Conservation (phyloP, 2,797 vertebrate genomes). For the Chaunax sp. region DNA sequence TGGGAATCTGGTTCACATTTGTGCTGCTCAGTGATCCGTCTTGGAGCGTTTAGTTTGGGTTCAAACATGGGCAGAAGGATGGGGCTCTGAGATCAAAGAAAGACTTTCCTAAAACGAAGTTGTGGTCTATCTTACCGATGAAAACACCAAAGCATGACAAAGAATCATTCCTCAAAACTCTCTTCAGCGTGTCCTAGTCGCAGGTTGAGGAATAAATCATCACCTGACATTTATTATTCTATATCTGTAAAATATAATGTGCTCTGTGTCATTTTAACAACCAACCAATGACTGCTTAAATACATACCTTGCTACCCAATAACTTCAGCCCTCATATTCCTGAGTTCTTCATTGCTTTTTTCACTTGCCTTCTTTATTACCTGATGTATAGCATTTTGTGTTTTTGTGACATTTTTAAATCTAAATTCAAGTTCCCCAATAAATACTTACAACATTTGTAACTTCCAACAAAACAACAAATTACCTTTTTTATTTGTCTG, state of each 20-base stretch:
- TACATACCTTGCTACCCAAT: too few species aligned
- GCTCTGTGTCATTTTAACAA: background rate
- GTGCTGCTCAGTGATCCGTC: constrained; percentile 35
- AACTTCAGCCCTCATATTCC: too few species aligned
- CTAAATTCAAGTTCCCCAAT: background rate
- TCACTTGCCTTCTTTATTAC: too few species aligned
- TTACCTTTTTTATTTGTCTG: too few species aligned
- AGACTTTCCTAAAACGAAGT: background rate
- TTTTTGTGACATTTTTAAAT: background rate
- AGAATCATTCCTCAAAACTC: background rate
- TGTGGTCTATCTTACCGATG: background rate
- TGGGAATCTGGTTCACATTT: constrained; percentile 56
- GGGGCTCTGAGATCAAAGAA: constrained; percentile 6
- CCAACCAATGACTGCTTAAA: too few species aligned
- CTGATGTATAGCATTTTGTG: background rate
- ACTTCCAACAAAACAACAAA: too few species aligned
- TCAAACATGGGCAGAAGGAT: constrained; percentile 26
- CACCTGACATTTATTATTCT: background rate
- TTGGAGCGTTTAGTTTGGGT: constrained; percentile 24
- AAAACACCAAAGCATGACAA: constrained; percentile 1
- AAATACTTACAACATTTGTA: background rate
- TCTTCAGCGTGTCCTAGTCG: background rate
- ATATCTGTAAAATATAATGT: constrained; percentile 1
- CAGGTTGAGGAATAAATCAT: background rate
- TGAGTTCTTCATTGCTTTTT: too few species aligned